phyloP scores from a whole-genome alignment of 2,113 vertebrate genomes.

The Speoplatyrhinus poulsoni region DNA sequence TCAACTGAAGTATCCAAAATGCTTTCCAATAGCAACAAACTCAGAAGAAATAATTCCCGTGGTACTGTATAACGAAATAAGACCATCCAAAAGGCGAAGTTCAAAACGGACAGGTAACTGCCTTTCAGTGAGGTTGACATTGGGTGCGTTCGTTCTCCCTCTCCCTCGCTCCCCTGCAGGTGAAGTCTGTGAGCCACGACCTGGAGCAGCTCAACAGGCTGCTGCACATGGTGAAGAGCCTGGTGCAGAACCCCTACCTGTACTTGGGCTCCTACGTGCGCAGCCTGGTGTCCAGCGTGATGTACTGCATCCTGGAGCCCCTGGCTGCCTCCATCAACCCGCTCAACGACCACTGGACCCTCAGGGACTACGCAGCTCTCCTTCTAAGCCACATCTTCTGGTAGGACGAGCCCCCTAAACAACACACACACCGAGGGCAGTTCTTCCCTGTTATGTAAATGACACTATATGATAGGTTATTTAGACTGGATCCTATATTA shows the following conservation, averaged over 20 bases:
- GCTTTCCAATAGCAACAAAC: too few species aligned
- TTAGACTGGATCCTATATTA: too few species aligned
- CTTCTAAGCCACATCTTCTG: slow-evolving; percentile 92
- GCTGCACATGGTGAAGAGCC: slow-evolving; percentile 87
- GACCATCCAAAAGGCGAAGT: too few species aligned
- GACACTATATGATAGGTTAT: neutral
- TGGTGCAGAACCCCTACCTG: slow-evolving; percentile 89
- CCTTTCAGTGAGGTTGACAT: neutral
- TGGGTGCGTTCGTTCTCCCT: neutral
- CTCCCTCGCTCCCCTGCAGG: slow-evolving; percentile 63
- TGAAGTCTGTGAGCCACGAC: slow-evolving; percentile 92
- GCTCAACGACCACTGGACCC: slow-evolving; percentile 95
- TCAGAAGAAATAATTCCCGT: too few species aligned
- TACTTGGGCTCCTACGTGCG: slow-evolving; percentile 89
- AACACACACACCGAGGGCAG: neutral
- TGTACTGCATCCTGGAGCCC: slow-evolving; percentile 92
- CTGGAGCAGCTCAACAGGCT: slow-evolving; percentile 90
- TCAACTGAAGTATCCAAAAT: too few species aligned
- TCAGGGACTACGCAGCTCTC: slow-evolving; percentile 87
- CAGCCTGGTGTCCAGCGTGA: slow-evolving; percentile 89
- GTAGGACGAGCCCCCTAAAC: slow-evolving; percentile 56
- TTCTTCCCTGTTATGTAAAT: neutral
- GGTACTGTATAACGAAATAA: too few species aligned
- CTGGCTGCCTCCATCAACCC: slow-evolving; percentile 94
- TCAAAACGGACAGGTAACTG: too few species aligned